A percentile compares a stretch with the other conserved stretches of the same genome.
phyloP scores from a whole-genome alignment of 2,113 vertebrate species.

The Crocuta crocuta region DNA sequence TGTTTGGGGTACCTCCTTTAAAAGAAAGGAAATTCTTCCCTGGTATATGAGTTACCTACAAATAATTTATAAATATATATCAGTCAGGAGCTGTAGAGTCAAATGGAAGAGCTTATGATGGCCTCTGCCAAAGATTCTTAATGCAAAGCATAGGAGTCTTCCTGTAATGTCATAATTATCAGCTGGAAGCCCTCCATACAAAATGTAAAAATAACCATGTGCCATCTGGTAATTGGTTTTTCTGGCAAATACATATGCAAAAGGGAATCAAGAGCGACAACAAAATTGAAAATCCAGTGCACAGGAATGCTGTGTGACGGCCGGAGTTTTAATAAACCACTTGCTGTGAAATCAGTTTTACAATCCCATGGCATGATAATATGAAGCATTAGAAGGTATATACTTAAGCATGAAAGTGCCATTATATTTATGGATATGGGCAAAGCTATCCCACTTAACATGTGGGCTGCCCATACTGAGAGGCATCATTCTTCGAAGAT shows the following conservation, averaged over 20 bases:
- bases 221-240: slow-evolving; percentile 86
- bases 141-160: slow-evolving; percentile 81
- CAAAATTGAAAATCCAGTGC: slow-evolving; percentile 79
- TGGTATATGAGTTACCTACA: slow-evolving; percentile 53
- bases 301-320: slow-evolving; percentile 76
- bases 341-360: slow-evolving; percentile 76
- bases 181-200: slow-evolving; percentile 85
- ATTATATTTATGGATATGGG: slow-evolving; percentile 60
- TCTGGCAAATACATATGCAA: slow-evolving; percentile 84
- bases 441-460: slow-evolving; percentile 60
- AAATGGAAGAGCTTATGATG: slow-evolving; percentile 69
- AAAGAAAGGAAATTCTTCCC: slow-evolving; percentile 44
- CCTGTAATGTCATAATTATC: slow-evolving; percentile 86
- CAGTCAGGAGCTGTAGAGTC: slow-evolving; percentile 58
- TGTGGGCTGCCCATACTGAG: slow-evolving; percentile 27
- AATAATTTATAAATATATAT: slow-evolving; percentile 74
- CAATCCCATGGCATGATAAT: slow-evolving; percentile 23
- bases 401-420: slow-evolving; percentile 33
- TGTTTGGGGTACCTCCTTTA: slow-evolving; percentile 54
- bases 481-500: not conserved
- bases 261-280: slow-evolving; percentile 82
- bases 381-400: slow-evolving; percentile 50
- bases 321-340: slow-evolving; percentile 75
- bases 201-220: slow-evolving; percentile 86
- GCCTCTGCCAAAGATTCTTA: slow-evolving; percentile 80